A percentile compares a stretch with the other conserved stretches of the same genome.
These are phyloP conservation scores for Telmatochromis brachygnathus DNA, from an alignment of 2,113 vertebrate species.

Conservation along the genomic window DNA sequence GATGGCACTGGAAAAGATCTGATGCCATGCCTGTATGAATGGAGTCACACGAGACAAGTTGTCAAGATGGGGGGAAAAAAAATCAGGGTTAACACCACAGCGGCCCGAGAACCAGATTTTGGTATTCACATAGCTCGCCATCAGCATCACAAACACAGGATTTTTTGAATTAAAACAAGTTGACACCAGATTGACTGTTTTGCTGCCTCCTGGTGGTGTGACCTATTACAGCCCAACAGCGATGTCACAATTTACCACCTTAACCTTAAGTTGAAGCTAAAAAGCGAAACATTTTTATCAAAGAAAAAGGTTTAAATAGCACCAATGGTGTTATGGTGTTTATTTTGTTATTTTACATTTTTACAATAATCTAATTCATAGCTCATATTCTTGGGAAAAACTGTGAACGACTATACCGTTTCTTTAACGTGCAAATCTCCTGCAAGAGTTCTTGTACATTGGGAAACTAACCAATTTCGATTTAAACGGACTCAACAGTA, in stretches of 20 bases:
- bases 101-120: background rate
- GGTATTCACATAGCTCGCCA: background rate
- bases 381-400: background rate
- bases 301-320: background rate
- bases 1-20: slow-evolving; percentile 8
- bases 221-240: background rate
- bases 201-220: background rate
- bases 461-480: background rate
- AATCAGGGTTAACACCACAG: slow-evolving; percentile 44
- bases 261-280: background rate
- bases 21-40: slow-evolving; percentile 52
- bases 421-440: background rate
- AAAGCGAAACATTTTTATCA: background rate
- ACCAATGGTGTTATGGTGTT: background rate
- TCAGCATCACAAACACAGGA: background rate
- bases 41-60: slow-evolving; percentile 12
- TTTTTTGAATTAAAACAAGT: background rate
- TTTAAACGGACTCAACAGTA: background rate
- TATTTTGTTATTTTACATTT: background rate
- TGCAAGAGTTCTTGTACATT: background rate
- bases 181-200: background rate
- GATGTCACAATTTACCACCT: background rate
- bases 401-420: background rate
- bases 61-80: background rate
- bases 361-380: background rate